Conservation (phyloP, 2,888 invertebrate species). For the Cybosia mesomella region DNA sequence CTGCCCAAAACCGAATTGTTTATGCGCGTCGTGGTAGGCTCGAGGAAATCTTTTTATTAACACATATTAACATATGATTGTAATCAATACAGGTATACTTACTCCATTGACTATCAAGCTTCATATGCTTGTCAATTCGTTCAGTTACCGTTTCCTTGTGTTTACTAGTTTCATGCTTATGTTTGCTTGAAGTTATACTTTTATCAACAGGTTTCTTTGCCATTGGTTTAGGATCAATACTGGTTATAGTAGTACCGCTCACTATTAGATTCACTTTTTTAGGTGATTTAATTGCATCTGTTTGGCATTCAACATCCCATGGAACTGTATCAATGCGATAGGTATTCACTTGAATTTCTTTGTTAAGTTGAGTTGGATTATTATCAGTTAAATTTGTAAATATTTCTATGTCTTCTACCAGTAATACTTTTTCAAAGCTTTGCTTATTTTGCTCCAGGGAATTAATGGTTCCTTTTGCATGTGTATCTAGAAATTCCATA, state of each 20-base stretch:
- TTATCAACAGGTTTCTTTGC: neutral
- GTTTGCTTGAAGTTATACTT: neutral
- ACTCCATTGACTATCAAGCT: conserved; percentile 36
- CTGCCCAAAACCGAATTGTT: no score
- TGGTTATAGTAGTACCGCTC: neutral
- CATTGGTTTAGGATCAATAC: neutral
- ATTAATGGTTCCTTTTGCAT: neutral
- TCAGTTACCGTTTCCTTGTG: neutral
- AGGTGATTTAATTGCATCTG: neutral
- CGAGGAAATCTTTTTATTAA: no score
- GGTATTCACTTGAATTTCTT: conserved; percentile 11
- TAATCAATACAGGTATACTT: conserved; percentile 29
- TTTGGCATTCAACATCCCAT: conserved; percentile 15
- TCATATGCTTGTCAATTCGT: neutral
- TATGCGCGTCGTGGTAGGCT: no score
- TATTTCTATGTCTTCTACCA: neutral
- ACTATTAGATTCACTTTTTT: neutral
- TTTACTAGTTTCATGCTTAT: neutral
- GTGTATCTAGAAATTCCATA: neutral
- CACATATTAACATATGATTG: no score
- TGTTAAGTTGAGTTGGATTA: neutral
- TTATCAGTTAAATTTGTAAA: neutral
- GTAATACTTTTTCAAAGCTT: neutral
- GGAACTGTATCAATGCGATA: neutral
- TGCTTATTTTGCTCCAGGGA: neutral